phyloP scores from a whole-genome alignment of 1,140 invertebrate genomes.

The Himalopsyche phryganea region DNA sequence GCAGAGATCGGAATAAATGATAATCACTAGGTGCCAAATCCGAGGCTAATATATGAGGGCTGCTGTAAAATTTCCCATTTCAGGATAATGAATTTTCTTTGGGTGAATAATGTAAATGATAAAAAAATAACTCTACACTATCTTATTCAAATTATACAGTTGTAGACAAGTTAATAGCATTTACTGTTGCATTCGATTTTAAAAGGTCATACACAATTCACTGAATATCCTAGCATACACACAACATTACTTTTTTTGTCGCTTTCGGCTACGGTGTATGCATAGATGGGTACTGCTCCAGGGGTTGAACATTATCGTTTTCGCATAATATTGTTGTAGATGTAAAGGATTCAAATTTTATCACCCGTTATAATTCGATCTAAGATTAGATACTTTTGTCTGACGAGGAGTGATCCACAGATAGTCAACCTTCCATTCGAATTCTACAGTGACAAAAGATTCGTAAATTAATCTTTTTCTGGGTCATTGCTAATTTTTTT shows the following conservation, averaged over 20 bases:
- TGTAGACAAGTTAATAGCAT: background rate
- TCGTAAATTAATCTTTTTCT: too few species aligned
- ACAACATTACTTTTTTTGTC: background rate
- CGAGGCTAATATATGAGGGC: background rate
- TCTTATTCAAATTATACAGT: too few species aligned
- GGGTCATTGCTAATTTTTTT: too few species aligned
- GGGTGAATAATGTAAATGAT: too few species aligned
- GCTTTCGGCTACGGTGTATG: background rate
- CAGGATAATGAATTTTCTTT: too few species aligned
- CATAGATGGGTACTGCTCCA: background rate
- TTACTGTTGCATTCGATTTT: background rate
- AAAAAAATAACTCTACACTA: too few species aligned
- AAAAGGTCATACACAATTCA: background rate
- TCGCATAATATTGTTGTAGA: background rate
- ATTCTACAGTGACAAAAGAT: conserved; percentile 1
- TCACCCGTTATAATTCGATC: conserved; percentile 1
- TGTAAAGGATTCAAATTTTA: background rate
- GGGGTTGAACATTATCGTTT: background rate
- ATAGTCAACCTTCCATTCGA: background rate
- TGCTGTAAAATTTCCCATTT: background rate
- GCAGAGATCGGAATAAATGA: conserved; percentile 4
- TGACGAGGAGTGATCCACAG: background rate
- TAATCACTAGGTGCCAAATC: conserved; percentile 1
- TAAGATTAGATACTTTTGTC: background rate
- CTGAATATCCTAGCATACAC: background rate